Evolutionary conservation across 2,888 invertebrate species (phyloP).

Genomic region (Ptycholaimellus sp.): DNA sequence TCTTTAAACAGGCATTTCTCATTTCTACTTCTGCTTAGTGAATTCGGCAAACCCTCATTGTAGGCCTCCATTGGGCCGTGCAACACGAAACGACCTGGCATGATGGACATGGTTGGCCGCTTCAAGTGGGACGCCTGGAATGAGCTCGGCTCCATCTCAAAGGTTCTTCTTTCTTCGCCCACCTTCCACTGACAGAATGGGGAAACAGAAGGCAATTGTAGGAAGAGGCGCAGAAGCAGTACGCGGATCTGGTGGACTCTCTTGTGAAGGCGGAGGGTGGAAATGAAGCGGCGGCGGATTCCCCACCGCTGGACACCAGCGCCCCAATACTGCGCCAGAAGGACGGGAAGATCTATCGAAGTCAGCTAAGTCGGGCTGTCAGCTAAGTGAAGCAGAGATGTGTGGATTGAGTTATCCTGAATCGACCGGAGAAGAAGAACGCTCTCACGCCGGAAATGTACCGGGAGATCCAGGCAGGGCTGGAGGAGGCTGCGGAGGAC

Average conservation of each 20-base stretch:
- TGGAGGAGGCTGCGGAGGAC: slow-evolving; percentile 45
- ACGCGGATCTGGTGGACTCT: slow-evolving; percentile 30
- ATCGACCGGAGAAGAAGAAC: slow-evolving; percentile 55
- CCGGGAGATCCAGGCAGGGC: slow-evolving; percentile 36
- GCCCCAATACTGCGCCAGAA: too few species aligned
- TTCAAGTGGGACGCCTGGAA: slow-evolving; percentile 38
- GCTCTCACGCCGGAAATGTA: slow-evolving; percentile 48
- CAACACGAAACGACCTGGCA: slow-evolving; percentile 30
- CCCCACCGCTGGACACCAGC: not conserved
- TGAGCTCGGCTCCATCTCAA: slow-evolving; percentile 29
- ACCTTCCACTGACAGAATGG: not conserved
- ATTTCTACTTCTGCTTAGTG: not conserved
- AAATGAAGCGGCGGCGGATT: slow-evolving; percentile 10
- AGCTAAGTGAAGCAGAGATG: too few species aligned
- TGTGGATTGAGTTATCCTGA: slow-evolving; percentile 41
- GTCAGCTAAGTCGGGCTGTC: too few species aligned
- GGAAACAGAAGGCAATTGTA: slow-evolving; percentile 10
- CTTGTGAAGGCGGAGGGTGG: slow-evolving; percentile 19
- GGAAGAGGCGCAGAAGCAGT: slow-evolving; percentile 34
- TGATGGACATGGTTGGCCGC: slow-evolving; percentile 35
- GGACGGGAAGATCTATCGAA: slow-evolving; percentile 34
- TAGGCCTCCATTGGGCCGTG: not conserved
- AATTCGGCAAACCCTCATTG: not conserved
- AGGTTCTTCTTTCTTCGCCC: slow-evolving; percentile 22
- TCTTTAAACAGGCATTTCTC: slow-evolving; percentile 34